phyloP scores from a whole-genome alignment of 2,888 invertebrate genomes.

The Himalopsyche tibetana region DNA sequence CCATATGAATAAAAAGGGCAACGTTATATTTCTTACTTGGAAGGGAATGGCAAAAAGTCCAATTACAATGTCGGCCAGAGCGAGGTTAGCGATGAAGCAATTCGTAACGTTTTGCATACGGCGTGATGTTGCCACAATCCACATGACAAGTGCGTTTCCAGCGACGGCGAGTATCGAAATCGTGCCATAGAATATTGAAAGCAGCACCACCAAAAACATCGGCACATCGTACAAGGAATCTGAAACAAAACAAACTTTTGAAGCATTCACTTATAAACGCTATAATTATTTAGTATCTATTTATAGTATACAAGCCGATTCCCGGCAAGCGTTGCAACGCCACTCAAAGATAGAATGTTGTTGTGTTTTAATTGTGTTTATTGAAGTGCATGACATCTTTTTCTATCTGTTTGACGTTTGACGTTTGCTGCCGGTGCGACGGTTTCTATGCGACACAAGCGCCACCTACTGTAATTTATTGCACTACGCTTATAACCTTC shows the following conservation, averaged over 20 bases:
- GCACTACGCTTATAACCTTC: too few relatives aligned
- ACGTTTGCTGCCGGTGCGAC: too few relatives aligned
- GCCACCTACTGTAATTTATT: too few relatives aligned
- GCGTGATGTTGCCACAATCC: constrained; percentile 86
- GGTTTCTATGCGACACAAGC: too few relatives aligned
- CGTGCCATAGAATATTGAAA: constrained; percentile 88
- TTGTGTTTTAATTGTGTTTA: too few relatives aligned
- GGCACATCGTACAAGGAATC: constrained; percentile 85
- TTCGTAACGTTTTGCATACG: constrained; percentile 91
- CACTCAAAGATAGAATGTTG: too few relatives aligned
- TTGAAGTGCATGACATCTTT: too few relatives aligned
- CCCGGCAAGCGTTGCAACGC: too few relatives aligned
- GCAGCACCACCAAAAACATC: constrained; percentile 82
- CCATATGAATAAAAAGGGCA: background rate
- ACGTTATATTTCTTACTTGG: constrained; percentile 73
- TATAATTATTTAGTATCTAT: too few relatives aligned
- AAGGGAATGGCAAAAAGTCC: constrained; percentile 92
- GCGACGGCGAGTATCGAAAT: constrained; percentile 89
- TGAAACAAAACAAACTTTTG: constrained; percentile 69
- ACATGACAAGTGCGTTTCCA: constrained; percentile 90
- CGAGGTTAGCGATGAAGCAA: constrained; percentile 91
- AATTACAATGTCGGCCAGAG: constrained; percentile 90
- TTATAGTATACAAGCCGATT: too few relatives aligned
- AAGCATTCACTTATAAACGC: too few relatives aligned
- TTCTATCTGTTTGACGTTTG: too few relatives aligned